Percentiles rank a stretch among this genome's conserved stretches.
Conservation (phyloP, 1,140 invertebrate species). For the Drosophila sturtevanti region DNA sequence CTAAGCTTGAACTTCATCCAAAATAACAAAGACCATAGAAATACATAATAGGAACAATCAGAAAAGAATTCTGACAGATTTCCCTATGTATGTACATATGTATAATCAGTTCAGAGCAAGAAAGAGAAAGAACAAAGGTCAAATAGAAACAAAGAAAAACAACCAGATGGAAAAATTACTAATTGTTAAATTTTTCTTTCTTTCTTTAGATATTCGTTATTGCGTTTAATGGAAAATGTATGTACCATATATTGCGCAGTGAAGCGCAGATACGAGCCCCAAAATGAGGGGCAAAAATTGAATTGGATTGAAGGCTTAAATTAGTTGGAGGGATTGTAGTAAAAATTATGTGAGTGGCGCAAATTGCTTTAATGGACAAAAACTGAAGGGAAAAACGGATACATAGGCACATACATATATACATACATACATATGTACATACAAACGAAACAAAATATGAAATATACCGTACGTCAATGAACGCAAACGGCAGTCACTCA, state of each 20-base stretch:
- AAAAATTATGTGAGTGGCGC: conserved; percentile 20
- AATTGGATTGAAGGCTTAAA: conserved; percentile 38
- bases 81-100: not conserved
- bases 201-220: conserved; percentile 1
- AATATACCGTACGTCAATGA: conserved; percentile 52
- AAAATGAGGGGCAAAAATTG: not conserved
- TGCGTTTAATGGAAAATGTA: conserved; percentile 2
- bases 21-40: conserved; percentile 28
- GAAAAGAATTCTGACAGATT: conserved; percentile 30
- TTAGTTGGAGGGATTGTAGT: conserved; percentile 25
- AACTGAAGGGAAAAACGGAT: conserved; percentile 15
- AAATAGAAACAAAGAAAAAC: conserved; percentile 4
- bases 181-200: conserved; percentile 46
- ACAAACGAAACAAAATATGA: conserved; percentile 64
- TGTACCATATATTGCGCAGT: conserved; percentile 41
- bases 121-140: conserved; percentile 34
- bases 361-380: conserved; percentile 68
- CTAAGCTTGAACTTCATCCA: not conserved
- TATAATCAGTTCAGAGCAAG: not conserved
- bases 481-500: conserved; percentile 19
- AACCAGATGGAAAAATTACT: conserved; percentile 53
- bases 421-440: conserved; percentile 36
- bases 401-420: conserved; percentile 32
- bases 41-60: conserved; percentile 41
- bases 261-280: conserved; percentile 23